Conservation (phyloP, 2,113 vertebrate species). For the Pica pica region DNA sequence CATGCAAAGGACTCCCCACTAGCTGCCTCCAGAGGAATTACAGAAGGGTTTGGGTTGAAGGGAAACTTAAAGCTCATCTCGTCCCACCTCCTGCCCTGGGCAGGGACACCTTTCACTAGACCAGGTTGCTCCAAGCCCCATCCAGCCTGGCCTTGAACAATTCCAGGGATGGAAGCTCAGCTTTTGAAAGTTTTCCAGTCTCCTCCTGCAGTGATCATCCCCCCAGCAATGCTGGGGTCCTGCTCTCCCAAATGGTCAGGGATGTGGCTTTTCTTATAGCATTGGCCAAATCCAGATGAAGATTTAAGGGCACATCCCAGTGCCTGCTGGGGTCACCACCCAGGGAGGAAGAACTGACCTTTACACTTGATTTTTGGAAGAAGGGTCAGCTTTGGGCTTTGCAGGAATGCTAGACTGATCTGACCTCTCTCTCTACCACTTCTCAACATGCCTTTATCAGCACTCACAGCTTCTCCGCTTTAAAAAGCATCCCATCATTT, state of each 20-base stretch:
- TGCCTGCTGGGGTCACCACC: neutral
- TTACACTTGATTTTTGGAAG: neutral
- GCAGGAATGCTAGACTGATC: neutral
- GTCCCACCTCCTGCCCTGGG: neutral
- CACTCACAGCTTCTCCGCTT: neutral
- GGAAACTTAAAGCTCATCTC: neutral
- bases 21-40: neutral
- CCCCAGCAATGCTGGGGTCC: neutral
- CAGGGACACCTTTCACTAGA: neutral
- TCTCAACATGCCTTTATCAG: neutral
- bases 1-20: neutral
- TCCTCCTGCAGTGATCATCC: neutral
- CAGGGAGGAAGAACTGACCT: neutral
- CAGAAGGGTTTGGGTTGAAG: neutral
- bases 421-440: neutral
- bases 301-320: neutral
- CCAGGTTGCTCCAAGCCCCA: neutral
- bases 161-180: neutral
- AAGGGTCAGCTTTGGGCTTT: neutral
- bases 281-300: neutral
- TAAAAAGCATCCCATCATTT: neutral
- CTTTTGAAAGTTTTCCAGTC: neutral
- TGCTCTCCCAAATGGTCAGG: fast-evolving
- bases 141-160: neutral
- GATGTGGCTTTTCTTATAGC: neutral